Base-by-base conservation (phyloP, 2,888 invertebrate genomes). In the Rosalia funebris region DNA sequence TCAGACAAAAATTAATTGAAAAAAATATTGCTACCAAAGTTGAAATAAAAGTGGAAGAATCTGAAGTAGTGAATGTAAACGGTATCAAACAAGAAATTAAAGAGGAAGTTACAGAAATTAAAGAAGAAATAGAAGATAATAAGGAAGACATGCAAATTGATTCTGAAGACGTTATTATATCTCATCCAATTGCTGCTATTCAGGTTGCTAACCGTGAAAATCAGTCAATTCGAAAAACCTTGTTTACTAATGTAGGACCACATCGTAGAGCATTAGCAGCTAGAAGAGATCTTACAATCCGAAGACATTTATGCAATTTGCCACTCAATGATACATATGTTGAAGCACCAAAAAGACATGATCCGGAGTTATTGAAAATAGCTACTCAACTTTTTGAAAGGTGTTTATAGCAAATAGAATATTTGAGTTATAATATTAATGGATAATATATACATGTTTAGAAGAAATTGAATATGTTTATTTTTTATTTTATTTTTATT, bases 251-350 rank as follows among this genome's bases (percentile, higher is more conserved):
- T 73, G 87, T 91, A 39, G 92, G 92, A 12, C 88, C 89, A 39
- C 89, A 88, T 71, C 89, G 91, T 19, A 85, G 91, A 11, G 94
- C 93, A 0, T 80, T 94, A 45, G 91, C 91, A 69, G 93, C 94
- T 4, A 84, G 93, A 12, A 85, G 90, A 50, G 95, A 95, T 78
- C 82, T 94, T 58, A 89, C 90, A 19, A 85, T 94, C 60, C 83
- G 90, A 5, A 82, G 90, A 25, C 88, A 89, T 75, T 79, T 93
- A 44, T 90, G 90, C 74, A 86, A 88, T 69, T 80, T 91, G 70
- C 90, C 91, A 0, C 82, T 87, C 1, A 85, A 86, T 2, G 90
- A 90, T 69, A 67, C 75, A 10, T 80, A 77, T 63, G 79, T 79
- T 16, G 81, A 81, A 72, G 74, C 80, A 19, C 81, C 80, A 0